These are phyloP conservation scores for Zaprionus taronus DNA, from an alignment of 1,140 invertebrate species.

Conservation along the genomic window DNA sequence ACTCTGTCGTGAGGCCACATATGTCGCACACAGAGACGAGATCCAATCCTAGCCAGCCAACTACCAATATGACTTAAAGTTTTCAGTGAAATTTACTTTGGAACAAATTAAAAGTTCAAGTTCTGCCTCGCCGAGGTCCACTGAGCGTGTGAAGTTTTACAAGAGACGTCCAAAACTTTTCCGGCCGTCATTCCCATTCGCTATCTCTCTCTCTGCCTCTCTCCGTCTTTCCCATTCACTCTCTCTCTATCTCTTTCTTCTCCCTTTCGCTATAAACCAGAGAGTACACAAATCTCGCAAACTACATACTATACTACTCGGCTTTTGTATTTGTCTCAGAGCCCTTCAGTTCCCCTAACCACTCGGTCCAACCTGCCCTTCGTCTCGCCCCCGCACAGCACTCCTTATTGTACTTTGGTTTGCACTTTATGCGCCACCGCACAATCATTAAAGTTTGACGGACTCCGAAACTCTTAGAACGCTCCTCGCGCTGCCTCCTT, in stretches of 20 bases:
- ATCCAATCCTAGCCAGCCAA: conserved; percentile 18
- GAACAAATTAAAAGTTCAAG: conserved; percentile 75
- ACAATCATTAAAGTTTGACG: conserved; percentile 75
- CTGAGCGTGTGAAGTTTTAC: conserved; percentile 73
- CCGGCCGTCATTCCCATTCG: conserved; percentile 10
- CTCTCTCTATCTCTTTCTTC: not conserved
- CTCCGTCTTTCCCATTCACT: not conserved
- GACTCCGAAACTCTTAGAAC: conserved; percentile 45
- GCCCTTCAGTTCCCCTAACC: not conserved
- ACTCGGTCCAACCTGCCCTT: not conserved
- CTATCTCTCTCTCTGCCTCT: conserved; percentile 1
- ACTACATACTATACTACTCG: conserved; percentile 7
- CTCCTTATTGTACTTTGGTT: conserved; percentile 74
- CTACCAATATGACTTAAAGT: conserved; percentile 67
- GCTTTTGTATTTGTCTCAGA: conserved; percentile 32
- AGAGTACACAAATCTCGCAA: conserved; percentile 32
- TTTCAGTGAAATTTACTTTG: conserved; percentile 69
- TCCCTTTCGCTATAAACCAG: not conserved
- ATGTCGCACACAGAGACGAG: conserved; percentile 42
- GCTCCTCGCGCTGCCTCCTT: conserved; percentile 14
- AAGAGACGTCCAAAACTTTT: conserved; percentile 66
- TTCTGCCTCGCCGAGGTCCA: conserved; percentile 55
- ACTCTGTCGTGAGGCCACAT: conserved; percentile 32
- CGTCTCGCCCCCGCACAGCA: conserved; percentile 9
- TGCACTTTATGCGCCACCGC: conserved; percentile 73